Base-by-base conservation (phyloP, 2,888 invertebrate species). In the Amitus sp. region DNA sequence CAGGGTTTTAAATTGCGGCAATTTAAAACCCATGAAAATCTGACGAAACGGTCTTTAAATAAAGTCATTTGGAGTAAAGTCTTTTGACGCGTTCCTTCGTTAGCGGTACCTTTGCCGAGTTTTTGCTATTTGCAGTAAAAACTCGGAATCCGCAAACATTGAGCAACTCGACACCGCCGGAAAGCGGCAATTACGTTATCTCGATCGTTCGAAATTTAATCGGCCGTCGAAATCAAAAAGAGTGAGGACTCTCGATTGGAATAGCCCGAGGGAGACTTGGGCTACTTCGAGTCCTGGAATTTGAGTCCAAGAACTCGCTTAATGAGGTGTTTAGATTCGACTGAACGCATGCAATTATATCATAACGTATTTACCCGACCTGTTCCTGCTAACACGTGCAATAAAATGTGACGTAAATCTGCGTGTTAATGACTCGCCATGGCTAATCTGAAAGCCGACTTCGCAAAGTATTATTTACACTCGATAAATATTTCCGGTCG, bases 401-500 rank as follows among this genome's bases (percentile, higher is more conserved):
- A 37, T 37, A 37, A 30, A 37, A 37, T 37, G 37, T 37, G 37
- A 37, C 37, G 37, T 37, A 37, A 37, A 37, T 37, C 37, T 37
- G 37, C 37, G 15, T 37, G 37, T 15, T 15, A 37, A 37, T 37
- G 37, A 5, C n/a, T 33, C 12, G 33, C 33, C 33, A 33, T 9
- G 33, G 33, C 15, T 37, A n/a, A 37, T 37, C 37, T 37, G 13
- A 13, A 37, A 37, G 37, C 15, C 37, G 37, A 37, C 37, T 37
- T 37, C 37, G 37, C 12, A 37, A 37, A 15, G 37, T 37, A 37
- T 37, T 37, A 37, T 37, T 37, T 12, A 37, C 37, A 37, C 37
- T 37, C 37, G 37, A 13, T 37, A 13, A 37, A 37, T 37, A 37
- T 37, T 37, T 37, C 37, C 37, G 37, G 37, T 37, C 37, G 37